These are phyloP conservation scores for Ecdyonurus torrentis DNA, from an alignment of 2,888 invertebrate species.

Conservation along the genomic window DNA sequence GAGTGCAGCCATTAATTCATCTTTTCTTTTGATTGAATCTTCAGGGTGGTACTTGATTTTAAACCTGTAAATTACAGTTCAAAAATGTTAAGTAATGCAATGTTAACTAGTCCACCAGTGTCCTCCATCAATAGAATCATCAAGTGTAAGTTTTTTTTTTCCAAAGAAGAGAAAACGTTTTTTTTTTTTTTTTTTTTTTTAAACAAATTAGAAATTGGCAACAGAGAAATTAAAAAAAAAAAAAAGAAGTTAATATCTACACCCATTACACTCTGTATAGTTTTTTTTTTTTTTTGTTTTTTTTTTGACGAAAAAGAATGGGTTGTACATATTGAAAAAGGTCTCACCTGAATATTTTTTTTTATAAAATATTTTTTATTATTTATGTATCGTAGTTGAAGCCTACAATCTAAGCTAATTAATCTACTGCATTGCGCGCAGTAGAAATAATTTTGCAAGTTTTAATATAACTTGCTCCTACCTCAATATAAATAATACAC, in stretches of 20 bases:
- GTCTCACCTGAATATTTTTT: not conserved
- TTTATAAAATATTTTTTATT: too few species aligned
- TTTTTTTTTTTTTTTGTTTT: too few species aligned
- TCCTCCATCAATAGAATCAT: too few species aligned
- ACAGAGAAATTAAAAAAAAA: not conserved
- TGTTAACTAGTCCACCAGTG: too few species aligned
- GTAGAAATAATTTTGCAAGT: constrained; percentile 11
- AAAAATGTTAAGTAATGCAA: too few species aligned
- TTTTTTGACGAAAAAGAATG: not conserved
- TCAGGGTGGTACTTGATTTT: constrained; percentile 98
- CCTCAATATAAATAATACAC: not conserved
- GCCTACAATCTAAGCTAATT: constrained; percentile 1
- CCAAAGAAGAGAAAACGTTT: too few species aligned
- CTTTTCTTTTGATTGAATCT: constrained; percentile 77
- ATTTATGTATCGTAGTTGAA: not conserved
- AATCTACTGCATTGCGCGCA: constrained; percentile 21
- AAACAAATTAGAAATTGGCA: constrained; percentile 12
- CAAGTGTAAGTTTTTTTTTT: too few species aligned
- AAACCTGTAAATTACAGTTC: constrained; percentile 77
- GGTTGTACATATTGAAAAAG: not conserved
- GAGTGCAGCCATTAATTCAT: constrained; percentile 64
- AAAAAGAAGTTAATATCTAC: not conserved
- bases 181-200: too few species aligned
- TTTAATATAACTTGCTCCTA: not conserved
- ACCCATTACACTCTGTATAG: too few species aligned